Conservation (phyloP, 2,113 vertebrate species). For the Meriones unguiculatus region DNA sequence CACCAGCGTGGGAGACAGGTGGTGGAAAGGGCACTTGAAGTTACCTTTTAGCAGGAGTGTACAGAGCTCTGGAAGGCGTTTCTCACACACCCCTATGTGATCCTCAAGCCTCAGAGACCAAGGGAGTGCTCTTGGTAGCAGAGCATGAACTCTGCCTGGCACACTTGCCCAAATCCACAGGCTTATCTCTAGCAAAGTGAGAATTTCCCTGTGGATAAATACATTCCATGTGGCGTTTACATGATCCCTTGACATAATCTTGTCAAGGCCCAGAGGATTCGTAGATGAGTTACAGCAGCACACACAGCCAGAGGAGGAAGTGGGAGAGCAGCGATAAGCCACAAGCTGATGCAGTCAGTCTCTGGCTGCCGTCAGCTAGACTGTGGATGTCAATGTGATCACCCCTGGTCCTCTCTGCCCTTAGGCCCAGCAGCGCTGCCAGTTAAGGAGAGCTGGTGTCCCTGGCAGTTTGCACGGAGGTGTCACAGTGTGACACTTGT, state of each 20-base stretch:
- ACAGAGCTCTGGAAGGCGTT: background rate
- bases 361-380: background rate
- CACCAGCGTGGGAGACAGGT: background rate
- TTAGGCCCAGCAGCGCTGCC: background rate
- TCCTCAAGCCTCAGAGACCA: background rate
- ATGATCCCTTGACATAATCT: background rate
- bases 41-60: background rate
- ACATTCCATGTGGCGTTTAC: background rate
- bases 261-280: background rate
- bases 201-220: background rate
- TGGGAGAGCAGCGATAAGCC: background rate
- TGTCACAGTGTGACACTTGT: background rate
- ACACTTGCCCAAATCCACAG: background rate
- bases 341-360: fast-evolving
- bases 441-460: background rate
- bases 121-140: background rate
- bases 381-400: background rate
- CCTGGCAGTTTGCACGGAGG: background rate
- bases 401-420: background rate
- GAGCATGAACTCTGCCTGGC: background rate
- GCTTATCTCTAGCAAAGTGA: background rate
- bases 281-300: background rate
- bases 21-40: background rate
- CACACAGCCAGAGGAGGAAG: background rate
- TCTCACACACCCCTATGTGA: background rate